Conservation (phyloP, 1,140 invertebrate genomes). For the Prorops nasuta region DNA sequence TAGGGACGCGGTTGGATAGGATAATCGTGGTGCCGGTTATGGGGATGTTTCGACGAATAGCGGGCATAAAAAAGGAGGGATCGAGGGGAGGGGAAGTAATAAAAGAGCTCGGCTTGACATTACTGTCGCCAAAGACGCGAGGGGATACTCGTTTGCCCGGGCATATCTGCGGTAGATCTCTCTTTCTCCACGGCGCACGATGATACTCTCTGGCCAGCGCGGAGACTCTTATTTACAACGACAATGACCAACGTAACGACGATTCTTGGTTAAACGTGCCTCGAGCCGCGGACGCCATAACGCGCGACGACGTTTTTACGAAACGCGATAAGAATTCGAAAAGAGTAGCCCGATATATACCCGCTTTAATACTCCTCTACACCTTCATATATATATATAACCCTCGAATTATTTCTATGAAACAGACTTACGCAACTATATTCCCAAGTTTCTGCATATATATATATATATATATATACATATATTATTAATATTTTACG, state of each 20-base stretch:
- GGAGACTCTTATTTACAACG: conserved; percentile 19
- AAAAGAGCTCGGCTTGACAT: conserved; percentile 24
- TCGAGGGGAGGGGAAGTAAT: conserved; percentile 10
- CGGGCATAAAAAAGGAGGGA: neutral
- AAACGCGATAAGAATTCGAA: conserved; percentile 36
- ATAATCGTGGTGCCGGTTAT: too few species aligned
- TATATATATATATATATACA: too few species aligned
- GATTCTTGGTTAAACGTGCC: conserved; percentile 29
- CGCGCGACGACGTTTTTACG: conserved; percentile 31
- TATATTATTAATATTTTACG: too few species aligned
- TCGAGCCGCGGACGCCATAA: conserved; percentile 10
- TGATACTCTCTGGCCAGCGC: neutral
- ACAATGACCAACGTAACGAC: conserved; percentile 38
- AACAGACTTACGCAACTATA: too few species aligned
- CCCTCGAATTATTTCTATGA: too few species aligned
- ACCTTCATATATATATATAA: too few species aligned
- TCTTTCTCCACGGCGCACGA: conserved; percentile 11
- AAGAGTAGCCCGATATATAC: conserved; percentile 12
- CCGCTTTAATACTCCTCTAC: too few species aligned
- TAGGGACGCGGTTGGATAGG: too few species aligned
- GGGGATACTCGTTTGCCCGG: conserved; percentile 26
- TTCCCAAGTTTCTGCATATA: too few species aligned
- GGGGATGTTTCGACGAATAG: too few species aligned
- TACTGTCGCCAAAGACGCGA: conserved; percentile 29
- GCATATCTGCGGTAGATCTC: conserved; percentile 32